Conservation (phyloP, 2,888 invertebrate genomes). For the Aplocera efformata region DNA sequence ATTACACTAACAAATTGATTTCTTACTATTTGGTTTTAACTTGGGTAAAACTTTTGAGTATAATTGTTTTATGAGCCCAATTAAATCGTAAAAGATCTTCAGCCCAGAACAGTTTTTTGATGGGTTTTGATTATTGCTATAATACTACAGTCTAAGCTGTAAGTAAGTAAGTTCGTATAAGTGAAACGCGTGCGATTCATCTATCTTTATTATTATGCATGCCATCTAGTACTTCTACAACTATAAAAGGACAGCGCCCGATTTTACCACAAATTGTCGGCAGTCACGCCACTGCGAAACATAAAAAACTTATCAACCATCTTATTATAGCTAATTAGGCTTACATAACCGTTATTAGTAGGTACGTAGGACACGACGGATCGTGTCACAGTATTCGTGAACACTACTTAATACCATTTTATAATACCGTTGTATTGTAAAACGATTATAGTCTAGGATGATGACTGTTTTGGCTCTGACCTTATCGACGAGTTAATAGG, state of each 20-base stretch:
- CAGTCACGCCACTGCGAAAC: conserved; percentile 53
- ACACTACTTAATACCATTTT: conserved; percentile 19
- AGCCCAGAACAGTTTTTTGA: no score
- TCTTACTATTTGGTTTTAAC: no score
- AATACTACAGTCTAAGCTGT: no score
- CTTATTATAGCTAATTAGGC: conserved; percentile 56
- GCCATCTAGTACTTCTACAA: conserved; percentile 13
- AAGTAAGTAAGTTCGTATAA: no score
- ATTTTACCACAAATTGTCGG: conserved; percentile 51
- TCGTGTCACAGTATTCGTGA: conserved; percentile 41
- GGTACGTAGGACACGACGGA: conserved; percentile 45
- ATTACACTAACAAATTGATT: not conserved
- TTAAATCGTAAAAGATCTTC: no score
- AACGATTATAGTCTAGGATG: conserved; percentile 24
- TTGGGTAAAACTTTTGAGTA: no score
- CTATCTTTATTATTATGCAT: conserved; percentile 23
- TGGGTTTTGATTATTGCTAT: no score
- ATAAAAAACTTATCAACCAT: not conserved
- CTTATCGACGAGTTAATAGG: conserved; percentile 26
- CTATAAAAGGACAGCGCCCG: conserved; percentile 35
- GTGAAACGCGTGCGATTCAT: conserved; percentile 23
- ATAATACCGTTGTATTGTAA: conserved; percentile 14
- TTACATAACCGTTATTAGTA: conserved; percentile 57
- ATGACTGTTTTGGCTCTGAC: conserved; percentile 28
- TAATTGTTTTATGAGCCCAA: no score